Evolutionary conservation across 2,888 invertebrate genomes (phyloP), one percentile per base, ranked within the genome.

Genomic region (Malachius bipustulatus): DNA sequence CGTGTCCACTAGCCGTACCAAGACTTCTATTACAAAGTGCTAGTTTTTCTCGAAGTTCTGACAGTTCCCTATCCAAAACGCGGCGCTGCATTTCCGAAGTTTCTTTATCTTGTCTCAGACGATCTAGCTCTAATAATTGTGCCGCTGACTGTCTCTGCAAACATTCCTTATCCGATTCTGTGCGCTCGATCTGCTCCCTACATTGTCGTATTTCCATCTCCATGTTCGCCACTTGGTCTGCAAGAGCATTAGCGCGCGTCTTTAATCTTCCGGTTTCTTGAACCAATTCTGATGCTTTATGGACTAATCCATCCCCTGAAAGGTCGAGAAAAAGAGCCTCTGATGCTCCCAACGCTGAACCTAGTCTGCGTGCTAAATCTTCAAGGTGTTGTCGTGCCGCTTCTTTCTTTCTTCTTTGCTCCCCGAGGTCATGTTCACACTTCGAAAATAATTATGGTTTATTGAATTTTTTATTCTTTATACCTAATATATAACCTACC

Each of bases 21-120:
- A 81, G 63, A 49, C 71, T 78, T 50, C 79, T 69, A 34, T 71
- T 70, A 29, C 76, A 72, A 42, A 70, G 66, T 4, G 73, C 64
- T 34, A 79, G 56, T 49, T 81, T 80, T 37, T 81, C 80, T 49
- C 76, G 69, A 39, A 62, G 57, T 45, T 81, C 80, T 37, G 70
- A 73, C 39, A 82, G 57, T 51, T 87, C 85, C 34, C 82, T 66
- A 50, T 87, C 85, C 1, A 75, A 62, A 1, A 81, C 73, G 39
- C 83, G 70, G 50, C 77, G 75, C 45, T 80, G 77, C 50, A 82
- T 77, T 41, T 79, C 69, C 28, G 82, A 63, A 9, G 78, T 69
- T 48, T 87, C 85, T 46, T 83, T 80, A 47, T 85, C 85, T 61
- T 82, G 82, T 43, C 79, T 72, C 16, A 80, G 63, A 35, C 82